A percentile compares a stretch with the other conserved stretches of the same genome.
These are phyloP conservation scores for Acronicta alni DNA, from an alignment of 2,888 invertebrate genomes.

Conservation along the genomic window DNA sequence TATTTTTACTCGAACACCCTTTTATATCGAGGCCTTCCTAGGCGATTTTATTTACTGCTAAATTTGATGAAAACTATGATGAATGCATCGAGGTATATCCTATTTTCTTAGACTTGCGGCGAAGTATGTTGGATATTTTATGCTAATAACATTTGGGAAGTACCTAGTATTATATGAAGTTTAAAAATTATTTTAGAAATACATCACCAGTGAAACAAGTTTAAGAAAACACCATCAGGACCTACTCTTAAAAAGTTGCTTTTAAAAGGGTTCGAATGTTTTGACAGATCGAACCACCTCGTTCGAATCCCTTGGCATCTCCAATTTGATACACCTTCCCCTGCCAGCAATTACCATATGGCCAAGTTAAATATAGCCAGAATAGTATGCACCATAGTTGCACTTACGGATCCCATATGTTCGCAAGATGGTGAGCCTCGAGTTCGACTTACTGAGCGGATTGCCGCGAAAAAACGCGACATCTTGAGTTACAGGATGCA, in stretches of 20 bases:
- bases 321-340: constrained; percentile 72
- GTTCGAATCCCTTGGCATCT: constrained; percentile 46
- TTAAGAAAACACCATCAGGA: constrained; percentile 4
- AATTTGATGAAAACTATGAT: too few species aligned
- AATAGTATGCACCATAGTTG: constrained; percentile 69
- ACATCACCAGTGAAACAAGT: not conserved
- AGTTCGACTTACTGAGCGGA: constrained; percentile 79
- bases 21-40: too few species aligned
- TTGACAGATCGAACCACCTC: constrained; percentile 53
- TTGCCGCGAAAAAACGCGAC: constrained; percentile 80
- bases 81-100: too few species aligned
- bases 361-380: constrained; percentile 83
- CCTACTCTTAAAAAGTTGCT: constrained; percentile 22
- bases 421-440: constrained; percentile 80
- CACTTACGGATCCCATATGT: constrained; percentile 80
- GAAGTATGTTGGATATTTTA: too few species aligned
- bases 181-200: not conserved
- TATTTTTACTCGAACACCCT: too few species aligned
- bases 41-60: too few species aligned
- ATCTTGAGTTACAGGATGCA: constrained; percentile 87
- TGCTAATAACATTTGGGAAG: too few species aligned
- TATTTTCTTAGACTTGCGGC: too few species aligned
- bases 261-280: constrained; percentile 51
- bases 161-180: not conserved
- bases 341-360: constrained; percentile 78